Conservation (phyloP, 2,113 vertebrate genomes). For the Lampris incognitus region DNA sequence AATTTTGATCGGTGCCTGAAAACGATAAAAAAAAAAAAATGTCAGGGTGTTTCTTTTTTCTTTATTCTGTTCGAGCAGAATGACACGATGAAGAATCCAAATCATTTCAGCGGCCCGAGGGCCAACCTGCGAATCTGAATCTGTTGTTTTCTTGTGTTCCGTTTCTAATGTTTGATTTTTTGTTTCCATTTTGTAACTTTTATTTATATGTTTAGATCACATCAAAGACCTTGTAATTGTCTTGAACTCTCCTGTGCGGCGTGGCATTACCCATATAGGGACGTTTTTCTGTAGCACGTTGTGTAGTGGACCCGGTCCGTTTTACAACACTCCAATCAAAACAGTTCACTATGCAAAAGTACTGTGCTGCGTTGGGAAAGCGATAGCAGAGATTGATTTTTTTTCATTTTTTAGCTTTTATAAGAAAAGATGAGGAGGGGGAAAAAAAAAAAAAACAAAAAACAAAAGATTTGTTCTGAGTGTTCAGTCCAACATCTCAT, state of each 20-base stretch:
- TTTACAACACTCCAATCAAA: slow-evolving; percentile 62
- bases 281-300: slow-evolving; percentile 35
- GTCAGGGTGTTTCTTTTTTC: slow-evolving; percentile 47
- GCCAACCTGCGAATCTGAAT: slow-evolving; percentile 55
- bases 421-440: slow-evolving; percentile 31
- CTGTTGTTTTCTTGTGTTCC: slow-evolving; percentile 10
- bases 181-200: slow-evolving; percentile 60
- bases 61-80: slow-evolving; percentile 37
- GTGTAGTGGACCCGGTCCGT: neutral
- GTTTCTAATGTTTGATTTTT: slow-evolving; percentile 70
- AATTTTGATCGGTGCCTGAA: slow-evolving; percentile 45
- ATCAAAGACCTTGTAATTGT: slow-evolving; percentile 34
- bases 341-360: slow-evolving; percentile 16
- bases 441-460: neutral
- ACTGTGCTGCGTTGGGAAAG: neutral
- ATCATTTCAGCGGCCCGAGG: slow-evolving; percentile 68
- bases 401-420: slow-evolving; percentile 55
- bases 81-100: slow-evolving; percentile 74
- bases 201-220: slow-evolving; percentile 74
- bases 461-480: slow-evolving; percentile 41
- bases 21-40: slow-evolving; percentile 28
- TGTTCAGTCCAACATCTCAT: slow-evolving; percentile 41
- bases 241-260: slow-evolving; percentile 28
- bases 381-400: slow-evolving; percentile 34
- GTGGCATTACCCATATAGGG: slow-evolving; percentile 46